Evolutionary conservation across 2,888 invertebrate genomes (phyloP), one percentile per base, ranked within the genome.

Genomic region (Helicoverpa assulta): DNA sequence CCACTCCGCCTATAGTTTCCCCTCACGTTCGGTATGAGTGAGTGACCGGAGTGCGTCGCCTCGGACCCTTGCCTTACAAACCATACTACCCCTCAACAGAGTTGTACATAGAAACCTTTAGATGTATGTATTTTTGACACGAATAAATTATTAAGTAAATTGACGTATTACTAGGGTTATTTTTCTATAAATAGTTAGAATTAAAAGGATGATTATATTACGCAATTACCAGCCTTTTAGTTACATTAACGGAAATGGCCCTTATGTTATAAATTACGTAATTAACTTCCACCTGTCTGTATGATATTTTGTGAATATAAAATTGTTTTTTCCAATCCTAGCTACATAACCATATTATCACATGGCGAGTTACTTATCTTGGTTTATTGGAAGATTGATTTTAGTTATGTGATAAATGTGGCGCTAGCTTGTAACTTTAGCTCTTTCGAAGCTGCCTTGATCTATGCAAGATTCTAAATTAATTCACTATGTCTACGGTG

Each of bases 1-100:
- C 84, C 88, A 88, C 91, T 94, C 93, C 94, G 94, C 94, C 94
- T 94, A 91, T 86, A 80, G 62, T 56, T 66, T 65, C 56, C 21
- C 40, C 63, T 69, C 57, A 53, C 83, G 69, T 86, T 78, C 81
- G 73, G 70, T 80, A 77, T 84, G 78, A 78, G 76, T 82, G 76
- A 75, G 65, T 40, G 54, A 65, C 33, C 63, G 65, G 67, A 67
- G 76, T 68, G 65, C 50, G 29, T 68, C 67, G 64, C 64, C 59
- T 67, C 55, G 64, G 51, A 59, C 66, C 71, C 83, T 86, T 86
- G 86, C 86, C 87, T 86, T 87, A 82, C 59, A 72, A 74, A 68
- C 53, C 65, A 65, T 72, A 71, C 74, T 66, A 61, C 54, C 68
- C 72, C 61, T 78, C 67, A 55, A 63, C 57, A 71, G 55, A 80